Base-by-base conservation (phyloP, 1,140 invertebrate species). In the Ostrea edulis region DNA sequence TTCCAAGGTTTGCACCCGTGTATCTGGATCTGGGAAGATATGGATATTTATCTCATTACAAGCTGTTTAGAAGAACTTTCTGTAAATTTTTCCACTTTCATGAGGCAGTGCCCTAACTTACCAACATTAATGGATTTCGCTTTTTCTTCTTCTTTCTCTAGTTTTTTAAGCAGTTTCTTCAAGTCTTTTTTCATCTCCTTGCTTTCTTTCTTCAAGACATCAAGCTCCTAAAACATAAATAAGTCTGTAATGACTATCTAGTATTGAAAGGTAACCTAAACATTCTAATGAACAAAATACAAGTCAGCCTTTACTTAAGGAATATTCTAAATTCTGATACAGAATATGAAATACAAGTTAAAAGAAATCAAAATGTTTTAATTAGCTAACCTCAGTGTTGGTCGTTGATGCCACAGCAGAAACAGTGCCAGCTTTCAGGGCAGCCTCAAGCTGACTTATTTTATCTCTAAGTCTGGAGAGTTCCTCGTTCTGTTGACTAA, bases 141-240 rank as follows among this genome's bases (percentile, higher is more conserved):
- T 71, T 86, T 87, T n/a, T 89, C 86, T 83, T 93, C 89, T 12
- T 89, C 88, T 54, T 91, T 86, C 62, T 89, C 89, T 55, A 89
- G 62, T 77, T 77, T 87, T 62, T 89, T 91, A 17, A 92, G 85
- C 86, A 93, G 90, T 85, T 93, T 92, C 85, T 92, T 93, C 88
- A 92, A 91, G 86, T 93, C 92, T 52, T 91, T 92, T 17, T 89
- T 86, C 89, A 93, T 83, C 14, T 91, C 91, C 29, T 89, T 89
- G 53, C 93, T 93, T 83, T 93, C 91, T 83, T 89, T 85, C 77
- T 92, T 92, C 65, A 93, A 68, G 11, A 71, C 86, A 58, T 92
- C 92, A 12, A 93, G 65, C 85, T 93, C 92, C 93, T 93, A 58
- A 29, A 87, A 88, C 52, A 44, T 55, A 25, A 54, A 35, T 20